Conservation (phyloP, 92 coral and sea anemone species). For the Epizoanthus rinbou region DNA sequence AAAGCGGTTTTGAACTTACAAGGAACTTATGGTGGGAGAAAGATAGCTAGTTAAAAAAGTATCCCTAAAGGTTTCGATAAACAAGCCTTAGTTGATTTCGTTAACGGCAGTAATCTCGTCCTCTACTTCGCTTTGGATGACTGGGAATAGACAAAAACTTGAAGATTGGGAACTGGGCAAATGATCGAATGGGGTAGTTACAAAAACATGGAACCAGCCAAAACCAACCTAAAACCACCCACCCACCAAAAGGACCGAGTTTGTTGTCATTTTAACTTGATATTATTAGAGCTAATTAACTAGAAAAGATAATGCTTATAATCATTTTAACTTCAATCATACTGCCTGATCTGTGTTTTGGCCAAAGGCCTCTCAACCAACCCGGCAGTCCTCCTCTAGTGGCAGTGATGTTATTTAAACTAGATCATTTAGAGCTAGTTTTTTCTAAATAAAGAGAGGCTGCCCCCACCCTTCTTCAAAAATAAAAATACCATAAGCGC, state of each 20-base stretch:
- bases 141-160: neutral
- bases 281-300: neutral
- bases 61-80: neutral
- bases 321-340: neutral
- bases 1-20: constrained; percentile 9
- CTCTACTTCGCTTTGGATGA: constrained; percentile 1
- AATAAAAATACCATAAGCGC: constrained; percentile 17
- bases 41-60: constrained; percentile 2
- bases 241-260: constrained; percentile 9
- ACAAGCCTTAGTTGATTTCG: neutral
- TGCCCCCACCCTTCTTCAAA: constrained; percentile 10
- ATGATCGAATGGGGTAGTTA: neutral
- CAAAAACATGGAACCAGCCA: neutral
- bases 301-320: constrained; percentile 4
- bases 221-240: constrained; percentile 2
- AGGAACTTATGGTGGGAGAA: constrained; percentile 4
- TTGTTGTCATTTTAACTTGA: neutral
- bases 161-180: neutral
- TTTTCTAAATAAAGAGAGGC: constrained; percentile 26
- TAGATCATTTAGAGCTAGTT: constrained; percentile 36
- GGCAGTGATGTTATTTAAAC: constrained; percentile 33
- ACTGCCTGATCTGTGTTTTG: constrained; percentile 28
- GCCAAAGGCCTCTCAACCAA: constrained; percentile 27
- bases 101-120: too few species aligned
- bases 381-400: constrained; percentile 21